Conservation (phyloP, 2,113 vertebrate species). For the Alligator mississippiensis region DNA sequence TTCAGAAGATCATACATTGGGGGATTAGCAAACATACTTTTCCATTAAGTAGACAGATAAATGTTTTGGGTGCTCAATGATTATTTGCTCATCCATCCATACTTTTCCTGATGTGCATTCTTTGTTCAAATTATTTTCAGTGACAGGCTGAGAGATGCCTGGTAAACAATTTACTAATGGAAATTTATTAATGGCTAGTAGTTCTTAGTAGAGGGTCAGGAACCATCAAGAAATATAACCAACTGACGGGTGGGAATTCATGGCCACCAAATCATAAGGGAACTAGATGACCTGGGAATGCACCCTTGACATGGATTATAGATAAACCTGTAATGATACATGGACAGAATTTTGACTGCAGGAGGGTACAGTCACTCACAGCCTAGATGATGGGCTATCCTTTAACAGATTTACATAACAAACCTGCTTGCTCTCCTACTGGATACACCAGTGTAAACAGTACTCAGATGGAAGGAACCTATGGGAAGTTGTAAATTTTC, state of each 20-base stretch:
- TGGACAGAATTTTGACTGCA: neutral
- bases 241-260: neutral
- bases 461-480: neutral
- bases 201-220: neutral
- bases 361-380: neutral
- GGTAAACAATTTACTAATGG: neutral
- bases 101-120: neutral
- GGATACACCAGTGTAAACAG: neutral
- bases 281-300: neutral
- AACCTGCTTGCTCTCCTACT: neutral
- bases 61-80: neutral
- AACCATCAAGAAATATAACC: neutral
- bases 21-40: neutral
- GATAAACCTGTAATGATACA: neutral
- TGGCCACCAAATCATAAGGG: neutral
- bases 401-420: neutral
- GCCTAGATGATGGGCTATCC: neutral
- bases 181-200: fast-evolving
- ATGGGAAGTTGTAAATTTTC: neutral
- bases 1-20: neutral
- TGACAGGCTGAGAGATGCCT: neutral
- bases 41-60: neutral
- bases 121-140: neutral
- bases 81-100: neutral
- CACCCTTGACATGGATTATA: neutral